Conservation (phyloP, 2,888 invertebrate species). For the Toxonevra muliebris region DNA sequence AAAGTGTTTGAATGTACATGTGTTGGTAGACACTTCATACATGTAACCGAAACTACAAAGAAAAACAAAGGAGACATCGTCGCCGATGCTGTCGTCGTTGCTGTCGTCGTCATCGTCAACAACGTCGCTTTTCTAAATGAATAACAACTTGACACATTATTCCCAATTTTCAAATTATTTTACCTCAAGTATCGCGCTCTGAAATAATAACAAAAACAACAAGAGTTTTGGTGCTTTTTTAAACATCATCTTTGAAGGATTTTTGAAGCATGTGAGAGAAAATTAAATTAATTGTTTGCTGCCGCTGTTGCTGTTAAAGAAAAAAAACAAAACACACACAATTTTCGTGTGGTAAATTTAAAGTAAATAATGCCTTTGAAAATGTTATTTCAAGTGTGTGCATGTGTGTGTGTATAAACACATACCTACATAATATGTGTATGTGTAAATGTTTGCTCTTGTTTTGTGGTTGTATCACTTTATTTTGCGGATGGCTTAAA, state of each 20-base stretch:
- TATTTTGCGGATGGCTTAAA: slow-evolving; percentile 61
- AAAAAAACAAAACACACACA: slow-evolving; percentile 39
- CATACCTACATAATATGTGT: too few species aligned
- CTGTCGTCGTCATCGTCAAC: too few species aligned
- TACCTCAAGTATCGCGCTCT: slow-evolving; percentile 50
- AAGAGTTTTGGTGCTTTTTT: slow-evolving; percentile 22
- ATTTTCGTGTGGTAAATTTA: slow-evolving; percentile 32
- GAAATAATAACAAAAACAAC: slow-evolving; percentile 32
- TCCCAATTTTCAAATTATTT: slow-evolving; percentile 57
- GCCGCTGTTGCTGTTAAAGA: slow-evolving; percentile 15
- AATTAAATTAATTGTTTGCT: slow-evolving; percentile 20
- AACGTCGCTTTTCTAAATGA: background rate
- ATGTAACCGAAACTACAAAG: too few species aligned
- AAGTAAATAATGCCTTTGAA: slow-evolving; percentile 40
- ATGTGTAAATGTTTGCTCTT: slow-evolving; percentile 50
- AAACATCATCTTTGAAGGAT: background rate
- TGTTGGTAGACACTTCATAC: too few species aligned
- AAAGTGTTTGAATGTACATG: too few species aligned
- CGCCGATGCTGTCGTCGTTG: too few species aligned
- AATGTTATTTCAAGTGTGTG: slow-evolving; percentile 43
- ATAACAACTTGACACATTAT: slow-evolving; percentile 51
- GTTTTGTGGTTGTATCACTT: slow-evolving; percentile 61
- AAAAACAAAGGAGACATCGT: too few species aligned
- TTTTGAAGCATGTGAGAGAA: background rate
- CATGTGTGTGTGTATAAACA: slow-evolving; percentile 14